Percentiles rank a stretch among this genome's conserved stretches.
Conservation (phyloP, 2,797 vertebrate genomes). For the Pyrocephalus nanus region DNA sequence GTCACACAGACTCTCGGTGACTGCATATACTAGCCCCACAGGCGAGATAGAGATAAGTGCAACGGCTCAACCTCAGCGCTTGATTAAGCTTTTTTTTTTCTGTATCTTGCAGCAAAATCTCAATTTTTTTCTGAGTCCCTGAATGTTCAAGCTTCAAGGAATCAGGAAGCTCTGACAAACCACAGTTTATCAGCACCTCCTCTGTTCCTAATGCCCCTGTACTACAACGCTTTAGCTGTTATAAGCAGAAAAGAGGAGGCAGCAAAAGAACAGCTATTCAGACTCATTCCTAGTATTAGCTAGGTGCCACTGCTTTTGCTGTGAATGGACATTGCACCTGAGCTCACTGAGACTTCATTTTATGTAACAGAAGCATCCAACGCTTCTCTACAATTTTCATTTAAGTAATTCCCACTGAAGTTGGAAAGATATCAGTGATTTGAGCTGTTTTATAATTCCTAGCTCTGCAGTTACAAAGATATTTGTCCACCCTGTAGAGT, state of each 20-base stretch:
- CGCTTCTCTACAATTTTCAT: background rate
- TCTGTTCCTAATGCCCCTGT: background rate
- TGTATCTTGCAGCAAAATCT: background rate
- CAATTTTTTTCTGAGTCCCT: background rate
- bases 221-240: background rate
- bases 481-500: fast-evolving
- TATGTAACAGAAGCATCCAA: background rate
- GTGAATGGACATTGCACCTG: background rate
- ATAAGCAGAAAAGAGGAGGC: background rate
- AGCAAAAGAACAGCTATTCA: background rate
- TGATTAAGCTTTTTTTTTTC: background rate
- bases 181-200: background rate
- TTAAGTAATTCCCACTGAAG: background rate
- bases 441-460: background rate
- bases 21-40: background rate
- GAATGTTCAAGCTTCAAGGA: background rate
- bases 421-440: background rate
- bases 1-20: background rate
- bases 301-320: background rate
- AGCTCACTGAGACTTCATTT: background rate
- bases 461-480: background rate
- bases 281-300: background rate
- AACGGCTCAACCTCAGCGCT: background rate
- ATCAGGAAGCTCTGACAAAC: background rate
- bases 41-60: background rate